Evolutionary conservation across 2,888 invertebrate genomes (phyloP), one percentile per base, ranked within the genome.

Genomic region (Athalia cordata): DNA sequence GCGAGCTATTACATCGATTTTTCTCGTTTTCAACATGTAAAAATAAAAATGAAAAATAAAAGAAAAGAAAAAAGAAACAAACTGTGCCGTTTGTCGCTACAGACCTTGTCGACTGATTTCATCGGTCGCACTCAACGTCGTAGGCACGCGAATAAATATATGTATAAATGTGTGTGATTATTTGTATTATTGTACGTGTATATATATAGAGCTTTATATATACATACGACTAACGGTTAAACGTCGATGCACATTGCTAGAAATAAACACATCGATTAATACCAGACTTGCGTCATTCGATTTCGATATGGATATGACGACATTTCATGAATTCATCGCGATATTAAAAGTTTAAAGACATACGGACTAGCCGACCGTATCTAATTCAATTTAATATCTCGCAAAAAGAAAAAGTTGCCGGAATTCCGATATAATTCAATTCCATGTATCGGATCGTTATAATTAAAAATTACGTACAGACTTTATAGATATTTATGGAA

Each of bases 71-170:
- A 72, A 59, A 52, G n/a, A n/a, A n/a, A 64, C 29, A 66, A 72
- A 72, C 72, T 72, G 47, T 72, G 72, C 59, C 57, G 72, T 72
- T 72, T 29, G 29, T 29, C 9, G 47, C 57, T 47, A 47, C 52
- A 45, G 59, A 29, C 57, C 57, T 72, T 59, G 59, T 47, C 47
- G 57, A 52, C 59, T 72, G 72, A 72, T 72, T 72, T 72, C 72
- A 72, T 72, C 72, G 59, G 47, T 47, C 45, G n/a, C 57, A 29
- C 50, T 52, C 50, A 9, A n/a, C 52, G 43, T 66, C 66, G 52
- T 68, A 11, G 59, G 45, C 72, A 72, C 72, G 72, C 72, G 72
- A 72, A 72, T 9, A 59, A 72, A 72, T 72, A 72, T 72, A 72
- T 59, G 13, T 62, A 49, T 4, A 15, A 49, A 66, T 66, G 29